Conservation (phyloP, 2,113 vertebrate genomes). For the Cololabis saira region DNA sequence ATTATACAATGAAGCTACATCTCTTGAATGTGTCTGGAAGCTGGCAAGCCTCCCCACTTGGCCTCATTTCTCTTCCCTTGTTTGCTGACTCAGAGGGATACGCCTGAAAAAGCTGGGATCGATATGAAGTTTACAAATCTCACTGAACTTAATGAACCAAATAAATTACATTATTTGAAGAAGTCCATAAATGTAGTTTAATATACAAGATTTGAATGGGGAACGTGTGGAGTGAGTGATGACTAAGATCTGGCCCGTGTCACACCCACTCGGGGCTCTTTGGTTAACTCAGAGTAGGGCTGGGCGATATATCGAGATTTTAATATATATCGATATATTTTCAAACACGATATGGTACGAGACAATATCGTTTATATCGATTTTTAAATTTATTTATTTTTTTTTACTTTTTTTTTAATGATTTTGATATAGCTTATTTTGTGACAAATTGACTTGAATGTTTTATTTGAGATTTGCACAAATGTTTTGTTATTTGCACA, state of each 20-base stretch:
- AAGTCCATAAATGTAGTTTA: neutral
- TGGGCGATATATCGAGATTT: too few species aligned
- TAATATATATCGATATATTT: too few species aligned
- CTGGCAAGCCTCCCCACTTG: constrained; percentile 9
- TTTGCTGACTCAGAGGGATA: constrained; percentile 18
- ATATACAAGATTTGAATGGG: constrained; percentile 3
- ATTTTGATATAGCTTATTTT: too few species aligned
- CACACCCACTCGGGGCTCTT: constrained; percentile 9
- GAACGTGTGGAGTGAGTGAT: neutral
- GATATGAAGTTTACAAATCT: constrained; percentile 22
- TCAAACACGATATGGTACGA: too few species aligned
- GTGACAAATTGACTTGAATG: too few species aligned
- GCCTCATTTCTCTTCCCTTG: neutral
- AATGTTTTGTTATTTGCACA: too few species aligned
- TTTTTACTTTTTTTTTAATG: too few species aligned
- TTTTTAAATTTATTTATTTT: too few species aligned
- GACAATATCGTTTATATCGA: too few species aligned
- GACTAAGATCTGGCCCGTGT: constrained; percentile 26
- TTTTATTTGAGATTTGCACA: too few species aligned
- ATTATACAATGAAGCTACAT: neutral
- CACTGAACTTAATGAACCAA: constrained; percentile 15
- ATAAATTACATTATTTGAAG: constrained; percentile 13
- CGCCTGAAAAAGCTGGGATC: constrained; percentile 15
- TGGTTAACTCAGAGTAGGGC: constrained; percentile 49
- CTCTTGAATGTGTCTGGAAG: neutral